Base-by-base conservation (phyloP, 2,113 vertebrate species). In the Pardalotus punctatus region DNA sequence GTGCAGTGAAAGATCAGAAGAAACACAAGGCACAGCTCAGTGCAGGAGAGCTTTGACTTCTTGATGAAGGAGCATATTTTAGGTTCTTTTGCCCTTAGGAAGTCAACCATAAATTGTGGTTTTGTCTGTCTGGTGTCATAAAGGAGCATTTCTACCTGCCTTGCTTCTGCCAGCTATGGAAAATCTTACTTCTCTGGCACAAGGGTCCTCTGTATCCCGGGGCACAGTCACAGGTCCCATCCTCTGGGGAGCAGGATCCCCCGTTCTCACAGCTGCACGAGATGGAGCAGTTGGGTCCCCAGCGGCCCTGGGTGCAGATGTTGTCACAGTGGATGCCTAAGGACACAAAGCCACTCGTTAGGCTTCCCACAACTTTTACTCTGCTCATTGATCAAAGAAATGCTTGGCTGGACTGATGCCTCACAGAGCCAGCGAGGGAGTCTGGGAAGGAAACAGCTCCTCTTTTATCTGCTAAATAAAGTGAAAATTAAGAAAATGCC, bases 251-350 rank as follows among this genome's bases (percentile, higher is more conserved):
- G 96, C 99, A 99, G 91, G 99, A 99, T 3, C 99, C 99, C 5
- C 99, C 99, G 0, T 99, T 99, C 97, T 99, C 99, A 42, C 99
- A 99, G 97, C 98, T 99, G 90, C 99, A 99, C 96, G 99, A 98
- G 97, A 99, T 97, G 11, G 99, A 99, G 97, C 99, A 99, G 98
- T 99, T 99, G 77, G 99, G 98, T 47, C 99, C 99, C 99, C 99
- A 99, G 97, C 98, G 99, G 65, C 99, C 99, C 43, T 99, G 99
- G 13, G 95, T 97, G 86, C 99, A 99, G 4, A 98, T 97, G 48
- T 98, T 99, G 96, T 99, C 99, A 78, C 99, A 99, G 96, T 98
- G 99, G 98, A 99, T 98, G 91, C 99, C 99, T 99, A 77, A 31
- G 88, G 96, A 87, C 2, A 3, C 2, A 93, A 90, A 88, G 42